Percentiles rank a stretch among this genome's conserved stretches.
These are phyloP conservation scores for Holotrichia oblita DNA, from an alignment of 1,140 invertebrate genomes.

Conservation along the genomic window DNA sequence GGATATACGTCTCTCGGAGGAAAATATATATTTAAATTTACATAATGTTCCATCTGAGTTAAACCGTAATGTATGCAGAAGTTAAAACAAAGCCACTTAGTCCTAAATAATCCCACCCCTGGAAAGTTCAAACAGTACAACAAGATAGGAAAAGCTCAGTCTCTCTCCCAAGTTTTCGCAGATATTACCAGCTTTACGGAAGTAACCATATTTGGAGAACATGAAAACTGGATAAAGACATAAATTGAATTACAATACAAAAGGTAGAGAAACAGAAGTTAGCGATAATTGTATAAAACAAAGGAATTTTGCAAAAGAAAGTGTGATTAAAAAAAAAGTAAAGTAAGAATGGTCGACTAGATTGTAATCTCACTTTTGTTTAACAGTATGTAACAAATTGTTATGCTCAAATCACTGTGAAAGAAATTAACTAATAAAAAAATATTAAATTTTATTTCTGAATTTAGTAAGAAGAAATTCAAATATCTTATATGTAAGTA, in stretches of 20 bases:
- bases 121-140: conserved; percentile 1
- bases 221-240: neutral
- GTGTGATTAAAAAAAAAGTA: no score
- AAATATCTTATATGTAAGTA: no score
- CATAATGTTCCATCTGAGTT: conserved; percentile 3
- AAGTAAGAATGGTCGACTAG: no score
- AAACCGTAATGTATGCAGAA: conserved; percentile 6
- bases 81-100: conserved; percentile 16
- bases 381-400: no score
- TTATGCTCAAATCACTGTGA: no score
- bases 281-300: neutral
- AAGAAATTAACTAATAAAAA: no score
- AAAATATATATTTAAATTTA: conserved; percentile 13
- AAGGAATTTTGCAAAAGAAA: no score
- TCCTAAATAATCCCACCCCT: neutral
- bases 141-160: neutral
- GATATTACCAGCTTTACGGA: neutral
- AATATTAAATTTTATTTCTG: no score
- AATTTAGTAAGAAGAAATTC: no score
- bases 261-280: neutral
- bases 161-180: neutral
- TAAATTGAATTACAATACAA: conserved; percentile 14
- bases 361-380: no score
- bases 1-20: no score
- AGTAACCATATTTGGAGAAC: neutral